Conservation (phyloP, 1,140 invertebrate species). For the Archivesica marissinica region DNA sequence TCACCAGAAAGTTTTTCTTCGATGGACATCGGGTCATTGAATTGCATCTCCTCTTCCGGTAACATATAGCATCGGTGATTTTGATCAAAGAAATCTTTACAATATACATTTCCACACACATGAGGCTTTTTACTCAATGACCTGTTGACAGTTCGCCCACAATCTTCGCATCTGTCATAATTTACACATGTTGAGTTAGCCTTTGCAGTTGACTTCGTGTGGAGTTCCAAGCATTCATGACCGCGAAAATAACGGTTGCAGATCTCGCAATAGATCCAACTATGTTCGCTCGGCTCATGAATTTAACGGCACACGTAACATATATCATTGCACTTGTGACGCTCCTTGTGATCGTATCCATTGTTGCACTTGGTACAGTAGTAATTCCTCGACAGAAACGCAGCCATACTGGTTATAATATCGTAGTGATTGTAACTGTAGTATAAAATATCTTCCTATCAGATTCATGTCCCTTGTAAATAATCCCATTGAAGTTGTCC, state of each 20-base stretch:
- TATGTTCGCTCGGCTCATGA: not conserved
- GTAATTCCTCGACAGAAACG: slow-evolving; percentile 33
- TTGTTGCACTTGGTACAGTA: slow-evolving; percentile 31
- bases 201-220: not conserved
- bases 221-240: not conserved
- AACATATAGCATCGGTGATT: slow-evolving; percentile 19
- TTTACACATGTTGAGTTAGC: not conserved
- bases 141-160: slow-evolving; percentile 1
- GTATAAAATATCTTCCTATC: slow-evolving; percentile 25
- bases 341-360: slow-evolving; percentile 42
- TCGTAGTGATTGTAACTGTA: slow-evolving; percentile 41
- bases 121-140: not conserved
- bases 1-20: not conserved
- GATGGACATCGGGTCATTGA: not conserved
- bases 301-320: not conserved
- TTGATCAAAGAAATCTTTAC: slow-evolving; percentile 12
- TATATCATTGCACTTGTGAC: not conserved
- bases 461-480: slow-evolving; percentile 18
- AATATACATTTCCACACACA: slow-evolving; percentile 8
- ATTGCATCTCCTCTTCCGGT: not conserved
- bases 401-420: slow-evolving; percentile 45
- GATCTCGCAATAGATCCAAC: slow-evolving; percentile 4
- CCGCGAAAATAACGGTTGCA: slow-evolving; percentile 3
- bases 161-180: not conserved
- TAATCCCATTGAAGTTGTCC: slow-evolving; percentile 14